phyloP scores from a whole-genome alignment of 2,888 invertebrate genomes.

The Pseudeuparius sepicola region DNA sequence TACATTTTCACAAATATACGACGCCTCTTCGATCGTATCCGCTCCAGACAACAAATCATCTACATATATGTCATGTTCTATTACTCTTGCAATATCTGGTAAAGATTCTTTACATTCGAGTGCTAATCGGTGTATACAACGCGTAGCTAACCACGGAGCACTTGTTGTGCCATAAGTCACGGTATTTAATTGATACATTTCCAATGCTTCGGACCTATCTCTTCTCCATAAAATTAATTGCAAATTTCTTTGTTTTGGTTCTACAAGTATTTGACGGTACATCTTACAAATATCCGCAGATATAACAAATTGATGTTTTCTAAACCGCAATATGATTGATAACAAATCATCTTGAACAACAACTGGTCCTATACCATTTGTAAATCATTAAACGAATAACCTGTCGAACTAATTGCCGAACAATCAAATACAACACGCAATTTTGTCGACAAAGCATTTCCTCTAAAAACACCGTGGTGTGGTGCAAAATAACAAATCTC shows the following conservation, averaged over 20 bases:
- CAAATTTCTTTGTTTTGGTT: conserved; percentile 1
- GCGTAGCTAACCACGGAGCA: conserved; percentile 7
- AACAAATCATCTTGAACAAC: conserved; percentile 13
- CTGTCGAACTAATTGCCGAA: conserved; percentile 4
- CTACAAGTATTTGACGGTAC: conserved; percentile 12
- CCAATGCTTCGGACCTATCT: not conserved
- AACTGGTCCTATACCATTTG: conserved; percentile 14
- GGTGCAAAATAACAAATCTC: conserved; percentile 11
- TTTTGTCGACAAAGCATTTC: conserved; percentile 10
- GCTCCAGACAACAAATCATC: too few species aligned
- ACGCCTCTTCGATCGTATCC: too few species aligned
- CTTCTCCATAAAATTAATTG: conserved; percentile 9
- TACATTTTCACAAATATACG: conserved; percentile 3
- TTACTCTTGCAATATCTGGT: too few species aligned
- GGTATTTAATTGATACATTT: conserved; percentile 6
- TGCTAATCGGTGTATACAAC: conserved; percentile 7
- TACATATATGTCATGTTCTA: too few species aligned
- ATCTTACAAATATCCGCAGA: conserved; percentile 11
- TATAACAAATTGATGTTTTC: conserved; percentile 10
- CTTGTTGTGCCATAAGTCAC: conserved; percentile 7
- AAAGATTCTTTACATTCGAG: too few species aligned
- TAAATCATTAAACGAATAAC: conserved; percentile 14
- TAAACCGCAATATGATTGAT: conserved; percentile 9
- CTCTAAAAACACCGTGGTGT: conserved; percentile 14
- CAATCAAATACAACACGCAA: conserved; percentile 15